These are phyloP conservation scores for Dendrophyllia cribrosa DNA, from an alignment of 64 coral and sea anemone genomes.

Conservation along the genomic window DNA sequence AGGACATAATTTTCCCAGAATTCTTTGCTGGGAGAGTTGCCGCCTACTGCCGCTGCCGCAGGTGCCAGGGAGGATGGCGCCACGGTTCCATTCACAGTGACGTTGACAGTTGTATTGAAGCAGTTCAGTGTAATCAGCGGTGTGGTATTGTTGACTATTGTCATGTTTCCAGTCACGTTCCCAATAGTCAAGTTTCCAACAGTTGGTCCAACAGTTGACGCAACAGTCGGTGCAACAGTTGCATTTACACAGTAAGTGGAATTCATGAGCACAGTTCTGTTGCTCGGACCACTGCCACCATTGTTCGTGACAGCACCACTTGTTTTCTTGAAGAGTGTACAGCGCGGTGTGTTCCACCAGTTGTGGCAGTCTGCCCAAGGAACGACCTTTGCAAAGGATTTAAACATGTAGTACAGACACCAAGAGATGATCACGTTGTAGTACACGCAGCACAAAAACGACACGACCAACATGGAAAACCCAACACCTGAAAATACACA, in stretches of 20 bases:
- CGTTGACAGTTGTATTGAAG: conserved; percentile 16
- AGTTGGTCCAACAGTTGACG: background rate
- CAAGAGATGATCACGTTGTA: conserved; percentile 99
- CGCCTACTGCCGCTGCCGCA: background rate
- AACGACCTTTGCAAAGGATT: conserved; percentile 86
- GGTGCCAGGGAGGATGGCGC: background rate
- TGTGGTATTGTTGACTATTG: background rate
- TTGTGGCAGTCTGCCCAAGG: conserved; percentile 93
- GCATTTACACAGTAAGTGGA: background rate
- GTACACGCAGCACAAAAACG: conserved; percentile 94
- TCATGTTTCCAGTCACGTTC: no score
- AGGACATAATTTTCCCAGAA: conserved; percentile 94
- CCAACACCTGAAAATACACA: conserved; percentile 77
- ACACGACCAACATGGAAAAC: conserved; percentile 97
- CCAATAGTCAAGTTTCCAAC: background rate
- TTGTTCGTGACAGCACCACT: background rate
- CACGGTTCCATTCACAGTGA: conserved; percentile 42
- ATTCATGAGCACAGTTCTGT: background rate
- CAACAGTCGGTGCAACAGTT: background rate
- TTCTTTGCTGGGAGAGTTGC: conserved; percentile 89
- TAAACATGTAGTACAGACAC: conserved; percentile 97
- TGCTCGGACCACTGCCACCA: background rate
- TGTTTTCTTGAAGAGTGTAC: conserved; percentile 9
- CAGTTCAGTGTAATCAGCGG: background rate
- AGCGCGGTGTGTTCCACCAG: conserved; percentile 94